These are phyloP conservation scores for Anguilla marmorata DNA, from an alignment of 2,797 vertebrate species.

Conservation along the genomic window DNA sequence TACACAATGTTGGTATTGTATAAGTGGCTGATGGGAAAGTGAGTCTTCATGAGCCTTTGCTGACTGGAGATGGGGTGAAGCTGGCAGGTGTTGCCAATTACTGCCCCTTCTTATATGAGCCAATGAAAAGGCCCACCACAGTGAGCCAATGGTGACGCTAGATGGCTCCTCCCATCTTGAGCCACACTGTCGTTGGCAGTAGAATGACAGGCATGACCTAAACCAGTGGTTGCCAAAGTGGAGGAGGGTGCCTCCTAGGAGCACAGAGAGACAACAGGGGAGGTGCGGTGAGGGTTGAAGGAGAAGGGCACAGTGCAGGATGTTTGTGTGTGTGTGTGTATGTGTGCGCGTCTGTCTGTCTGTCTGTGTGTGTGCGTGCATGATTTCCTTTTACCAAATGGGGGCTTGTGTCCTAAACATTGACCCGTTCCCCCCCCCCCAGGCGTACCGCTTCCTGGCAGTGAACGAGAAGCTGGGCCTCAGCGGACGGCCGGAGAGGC, in stretches of 20 bases:
- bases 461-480: conserved; percentile 90
- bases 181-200: neutral
- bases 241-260: too few relatives aligned
- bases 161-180: neutral
- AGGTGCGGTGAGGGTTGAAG: too few relatives aligned
- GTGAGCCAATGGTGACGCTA: neutral
- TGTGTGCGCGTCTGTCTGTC: too few relatives aligned
- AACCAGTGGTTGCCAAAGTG: too few relatives aligned
- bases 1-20: neutral
- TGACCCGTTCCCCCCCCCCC: conserved; percentile 44
- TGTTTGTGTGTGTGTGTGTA: too few relatives aligned
- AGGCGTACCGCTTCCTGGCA: conserved; percentile 95
- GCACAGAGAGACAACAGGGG: too few relatives aligned
- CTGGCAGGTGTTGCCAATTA: neutral
- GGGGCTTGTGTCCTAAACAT: neutral
- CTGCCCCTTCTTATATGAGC: neutral
- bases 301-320: too few relatives aligned
- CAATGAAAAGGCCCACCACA: neutral
- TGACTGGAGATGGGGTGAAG: neutral
- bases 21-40: neutral
- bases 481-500: conserved; percentile 91
- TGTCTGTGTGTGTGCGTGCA: too few relatives aligned
- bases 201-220: too few relatives aligned
- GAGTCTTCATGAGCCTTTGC: neutral
- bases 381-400: too few relatives aligned